Base-by-base conservation (phyloP, 2,113 vertebrate genomes). In the Cariama cristata region DNA sequence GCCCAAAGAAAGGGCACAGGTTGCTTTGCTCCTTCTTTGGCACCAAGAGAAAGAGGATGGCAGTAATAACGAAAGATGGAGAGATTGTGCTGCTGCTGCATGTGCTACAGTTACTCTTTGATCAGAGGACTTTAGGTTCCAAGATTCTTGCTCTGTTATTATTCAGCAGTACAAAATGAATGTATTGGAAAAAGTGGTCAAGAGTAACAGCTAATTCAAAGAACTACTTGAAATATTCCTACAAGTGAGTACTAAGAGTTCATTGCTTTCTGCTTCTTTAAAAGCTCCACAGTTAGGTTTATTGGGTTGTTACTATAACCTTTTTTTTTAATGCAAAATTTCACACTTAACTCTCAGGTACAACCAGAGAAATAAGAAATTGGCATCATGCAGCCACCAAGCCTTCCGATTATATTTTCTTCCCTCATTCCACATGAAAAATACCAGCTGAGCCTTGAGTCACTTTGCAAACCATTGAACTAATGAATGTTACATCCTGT, bases 391-490 rank as follows among this genome's bases (percentile, higher is more conserved):
- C 22, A 91, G 55, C 44, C 95, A 80, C 40, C 52, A 80, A 87
- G 35, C 14, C 27, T 95, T 93, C 64, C 16, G 28, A 53, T 93
- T 92, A 62, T 75, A 68, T 94, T 91, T 93, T 91, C 83, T 88
- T 66, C 55, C n/a, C 40, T 93, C 42, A 40, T 95, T 92, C 67
- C 69, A 86, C 2, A 4, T 40, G 63, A 87, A 95, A 92, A 93
- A 81, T 56, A 38, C 26, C 15, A 76, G 44, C 47, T 82, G 53
- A 81, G 62, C 45, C 76, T 71, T 68, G 73, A 71, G 63, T 88
- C 84, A 67, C 40, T 33, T 27, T 86, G 77, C 76, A 91, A 88
- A 75, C 52, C 60, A 68, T 30, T 91, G 77, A 96, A 45, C 60
- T 85, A 79, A 69, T 52, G n/a, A 60, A 68, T 28, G 55, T 55